Evolutionary conservation across 2,797 vertebrate species (phyloP), one percentile per base, ranked within the genome.

Genomic region (Acrossocheilus wenchowensis): DNA sequence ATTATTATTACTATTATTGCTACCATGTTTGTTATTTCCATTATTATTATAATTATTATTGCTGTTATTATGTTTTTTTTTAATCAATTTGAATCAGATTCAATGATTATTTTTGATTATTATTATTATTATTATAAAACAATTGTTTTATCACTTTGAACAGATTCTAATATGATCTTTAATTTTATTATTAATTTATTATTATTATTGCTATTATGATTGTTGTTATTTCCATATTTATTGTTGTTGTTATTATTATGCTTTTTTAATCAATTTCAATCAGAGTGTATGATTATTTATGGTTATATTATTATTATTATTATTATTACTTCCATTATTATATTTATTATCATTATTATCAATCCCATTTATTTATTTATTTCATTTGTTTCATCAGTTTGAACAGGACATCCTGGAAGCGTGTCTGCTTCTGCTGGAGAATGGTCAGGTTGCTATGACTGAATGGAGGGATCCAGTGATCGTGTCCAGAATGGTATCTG

Each of bases 401-500:
- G 93, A 96, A 87, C 88, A 94, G 0, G 95, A 95, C 17, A 91
- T 98, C 21, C 93, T 98, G 0, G 94, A 94, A 4, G 94, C 95
- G 12, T 97, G 95, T 60, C 68, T 98, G 45, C 97, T 93, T 62
- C 39, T 97, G 66, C 88, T 98, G 93, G 96, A 97, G 36, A 95
- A 94, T 45, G 95, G 95, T 19, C 93, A 91, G 7, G 93, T 95
- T 75, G 93, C 94, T 1, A 89, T 93, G 0, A 93, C 95, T 17
- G 96, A 96, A 8, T 96, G 96, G 68, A 95, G 96, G 30, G 95
- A 98, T 88, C 96, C 97, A 0, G 64, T 98, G 75, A 97, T 91
- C 78, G 94, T 97, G 79, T 93, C 93, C 52, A 93, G 97, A 41
- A 92, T 96, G 54, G 87, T 97, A 81, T 97, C 97, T n/a, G 97